Evolutionary conservation across 2,113 vertebrate genomes (phyloP), one percentile per base, ranked within the genome.

Genomic region (Halichoerus grypus): DNA sequence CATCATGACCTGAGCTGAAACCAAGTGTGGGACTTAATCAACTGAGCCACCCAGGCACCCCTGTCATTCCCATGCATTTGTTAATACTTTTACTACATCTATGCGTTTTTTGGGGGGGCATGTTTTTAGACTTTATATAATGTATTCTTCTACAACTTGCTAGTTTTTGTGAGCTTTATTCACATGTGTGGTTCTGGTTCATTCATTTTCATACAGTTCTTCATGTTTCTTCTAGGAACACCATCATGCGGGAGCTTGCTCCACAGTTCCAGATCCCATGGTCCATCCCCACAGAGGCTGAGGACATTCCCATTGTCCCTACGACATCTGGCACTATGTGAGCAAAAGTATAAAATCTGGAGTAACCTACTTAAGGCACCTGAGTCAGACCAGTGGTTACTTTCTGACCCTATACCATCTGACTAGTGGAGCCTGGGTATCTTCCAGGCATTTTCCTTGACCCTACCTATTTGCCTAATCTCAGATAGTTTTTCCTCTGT

Each of bases 271-370:
- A 99, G 96, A 99, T 99, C 85, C 99, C 99, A 0, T 99, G 99
- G 99, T 99, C 99, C 72, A 99, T 99, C 96, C 99, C 99, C 42
- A 99, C 99, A 0, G 99, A 99, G 96, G 99, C 99, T 7, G 99
- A 99, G 98, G 99, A 99, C 98, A 99, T 99, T 98, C 99, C 99
- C 84, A 99, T 99, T 46, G 99, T 99, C 94, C 99, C 99, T 96
- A 99, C 99, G 18, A 99, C 99, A 8, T 99, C 99, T n/a, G 99
- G 99, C 95, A 99, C 99, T 88, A 99, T 99, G 99, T 99, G 98
- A 99, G 99, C 98, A 87, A 88, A 88, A 88, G n/a, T 67, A 22
- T 86, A 94, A 95, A 85, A 10, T 63, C 36, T 90, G 28, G 53
- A 87, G 16, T 88, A 59, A 95, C 46, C 19, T 80, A 21, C 15